Base-by-base conservation (phyloP, 1,140 invertebrate genomes). In the Mamestra configurata region DNA sequence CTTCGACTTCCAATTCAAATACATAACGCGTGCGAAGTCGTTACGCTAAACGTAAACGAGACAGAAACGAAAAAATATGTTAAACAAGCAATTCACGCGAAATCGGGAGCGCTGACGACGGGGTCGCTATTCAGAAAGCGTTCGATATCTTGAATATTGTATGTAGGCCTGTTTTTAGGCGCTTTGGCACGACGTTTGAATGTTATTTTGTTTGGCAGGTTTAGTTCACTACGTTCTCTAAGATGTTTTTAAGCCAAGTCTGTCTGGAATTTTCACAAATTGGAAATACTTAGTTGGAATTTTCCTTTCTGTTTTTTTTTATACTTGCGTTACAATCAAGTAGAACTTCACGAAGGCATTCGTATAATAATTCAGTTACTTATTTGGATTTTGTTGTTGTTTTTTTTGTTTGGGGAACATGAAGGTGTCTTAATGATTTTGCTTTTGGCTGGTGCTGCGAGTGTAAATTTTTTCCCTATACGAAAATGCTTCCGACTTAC, bases 61-160 rank as follows among this genome's bases (percentile, higher is more conserved):
- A 89, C 85, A 88, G 86, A 90, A 84, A 84, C 83, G 83, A 86
- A 86, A 88, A 90, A 89, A 89, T 90, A 91, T 91, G 89, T 91
- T 89, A 88, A 91, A 88, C 88, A 91, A 90, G 89, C 88, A 87
- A 89, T 90, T 89, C 84, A 78, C 81, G 84, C 76, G 82, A 84
- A 77, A 86, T 83, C 84, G 78, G 77, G 85, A 87, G 85, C 83
- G 61, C 86, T 91, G 83, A 86, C 82, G 86, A 86, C 77, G 70
- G 72, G 79, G 27, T 8, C 72, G 71, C 31, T 83, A 89, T 89
- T 80, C 79, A 78, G 53, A 55, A 61, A 77, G 46, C 71, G 43
- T 40, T 76, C 73, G 73, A 61, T 76, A 76, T 61, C 35, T 59
- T 70, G 66, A 46, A 66, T 66, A 66, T 66, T 66, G 61, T 66